Conservation (phyloP, 2,113 vertebrate genomes). For the Trematomus loennbergii region DNA sequence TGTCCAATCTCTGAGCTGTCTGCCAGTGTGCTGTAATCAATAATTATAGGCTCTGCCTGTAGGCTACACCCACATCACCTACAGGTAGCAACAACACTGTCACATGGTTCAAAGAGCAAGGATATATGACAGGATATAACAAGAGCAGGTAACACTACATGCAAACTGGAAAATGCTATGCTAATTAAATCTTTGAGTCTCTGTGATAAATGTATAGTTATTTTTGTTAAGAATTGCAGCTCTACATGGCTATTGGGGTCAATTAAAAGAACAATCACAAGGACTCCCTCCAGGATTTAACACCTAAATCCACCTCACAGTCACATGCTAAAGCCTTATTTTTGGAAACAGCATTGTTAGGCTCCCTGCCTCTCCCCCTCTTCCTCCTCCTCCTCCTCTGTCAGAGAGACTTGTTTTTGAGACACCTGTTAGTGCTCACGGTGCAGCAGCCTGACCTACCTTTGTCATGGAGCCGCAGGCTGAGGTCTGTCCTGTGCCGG, state of each 20-base stretch:
- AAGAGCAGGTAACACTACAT: background rate
- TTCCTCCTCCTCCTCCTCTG: constrained; percentile 14
- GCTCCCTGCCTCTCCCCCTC: background rate
- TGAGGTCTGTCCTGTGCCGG: constrained; percentile 89
- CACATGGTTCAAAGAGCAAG: background rate
- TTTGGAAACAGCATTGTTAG: background rate
- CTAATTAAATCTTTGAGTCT: background rate
- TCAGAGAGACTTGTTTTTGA: constrained; percentile 39
- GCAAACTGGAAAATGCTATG: background rate
- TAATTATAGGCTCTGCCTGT: constrained; percentile 18
- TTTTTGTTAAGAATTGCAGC: background rate
- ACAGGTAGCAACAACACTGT: constrained; percentile 7
- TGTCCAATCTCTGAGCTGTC: constrained; percentile 24
- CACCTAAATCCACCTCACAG: constrained; percentile 32
- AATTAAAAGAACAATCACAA: constrained; percentile 10
- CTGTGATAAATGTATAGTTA: background rate
- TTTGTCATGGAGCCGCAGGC: constrained; percentile 91
- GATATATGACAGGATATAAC: background rate
- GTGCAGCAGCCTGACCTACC: constrained; percentile 80
- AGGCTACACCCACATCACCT: background rate
- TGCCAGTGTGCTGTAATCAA: constrained; percentile 36
- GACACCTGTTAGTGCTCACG: constrained; percentile 67
- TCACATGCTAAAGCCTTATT: constrained; percentile 23
- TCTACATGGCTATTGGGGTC: background rate
- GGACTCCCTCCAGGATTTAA: constrained; percentile 22